Conservation (phyloP, 2,888 invertebrate genomes). For the Eupithecia inturbata region DNA sequence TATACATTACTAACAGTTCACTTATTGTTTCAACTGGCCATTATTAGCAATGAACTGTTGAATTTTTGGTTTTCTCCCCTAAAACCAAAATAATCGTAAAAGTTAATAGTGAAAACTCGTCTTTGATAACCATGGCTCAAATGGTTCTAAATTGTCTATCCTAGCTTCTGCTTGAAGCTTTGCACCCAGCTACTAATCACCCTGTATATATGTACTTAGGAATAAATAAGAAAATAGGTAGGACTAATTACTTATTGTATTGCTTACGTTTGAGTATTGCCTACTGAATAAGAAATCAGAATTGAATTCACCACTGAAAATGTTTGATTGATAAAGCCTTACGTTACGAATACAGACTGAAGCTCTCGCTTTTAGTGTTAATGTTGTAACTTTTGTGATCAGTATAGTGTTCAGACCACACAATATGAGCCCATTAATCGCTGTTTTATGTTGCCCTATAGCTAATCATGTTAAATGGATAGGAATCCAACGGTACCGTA, state of each 20-base stretch:
- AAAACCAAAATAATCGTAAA: no score
- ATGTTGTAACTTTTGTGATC: slow-evolving; percentile 34
- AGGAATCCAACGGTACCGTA: slow-evolving; percentile 45
- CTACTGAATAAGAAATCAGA: neutral
- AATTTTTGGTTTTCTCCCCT: no score
- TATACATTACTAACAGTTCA: no score
- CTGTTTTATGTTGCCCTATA: neutral
- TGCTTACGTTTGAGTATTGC: neutral
- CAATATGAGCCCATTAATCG: slow-evolving; percentile 6
- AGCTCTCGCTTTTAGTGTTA: neutral
- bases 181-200: no score
- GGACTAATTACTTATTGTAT: neutral
- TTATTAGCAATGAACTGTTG: no score
- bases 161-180: no score
- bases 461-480: slow-evolving; percentile 41
- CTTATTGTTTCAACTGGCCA: no score
- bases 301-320: neutral
- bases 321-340: neutral
- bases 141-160: no score
- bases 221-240: no score
- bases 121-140: no score
- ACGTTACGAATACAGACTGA: neutral
- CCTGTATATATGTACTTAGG: no score
- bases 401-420: slow-evolving; percentile 27
- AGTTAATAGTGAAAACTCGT: no score